Evolutionary conservation across 1,140 invertebrate species (phyloP).

Genomic region (Drosophila pectinifera): DNA sequence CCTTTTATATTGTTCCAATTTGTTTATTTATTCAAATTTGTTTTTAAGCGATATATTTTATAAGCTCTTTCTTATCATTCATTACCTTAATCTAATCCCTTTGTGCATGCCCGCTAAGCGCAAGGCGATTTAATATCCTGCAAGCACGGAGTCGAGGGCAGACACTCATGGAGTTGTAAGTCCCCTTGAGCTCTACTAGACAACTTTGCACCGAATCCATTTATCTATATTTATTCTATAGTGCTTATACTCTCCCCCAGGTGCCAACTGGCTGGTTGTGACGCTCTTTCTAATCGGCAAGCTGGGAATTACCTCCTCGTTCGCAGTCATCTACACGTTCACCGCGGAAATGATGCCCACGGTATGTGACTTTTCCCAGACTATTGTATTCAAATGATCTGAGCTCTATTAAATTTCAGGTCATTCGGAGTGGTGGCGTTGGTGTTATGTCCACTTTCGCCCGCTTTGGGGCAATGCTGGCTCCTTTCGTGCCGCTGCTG

Average conservation of each 20-base stretch:
- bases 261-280: conserved; percentile 85
- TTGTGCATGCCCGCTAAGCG: conserved; percentile 47
- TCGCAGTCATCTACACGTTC: conserved; percentile 87
- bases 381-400: not conserved
- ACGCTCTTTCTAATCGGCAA: conserved; percentile 88
- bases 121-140: conserved; percentile 45
- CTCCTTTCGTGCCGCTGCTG: conserved; percentile 87
- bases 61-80: not conserved
- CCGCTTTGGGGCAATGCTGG: conserved; percentile 87
- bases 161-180: conserved; percentile 16
- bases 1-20: too few relatives aligned
- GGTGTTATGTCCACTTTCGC: conserved; percentile 87
- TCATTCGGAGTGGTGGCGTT: conserved; percentile 86
- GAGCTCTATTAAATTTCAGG: conserved; percentile 29
- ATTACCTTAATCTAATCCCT: not conserved
- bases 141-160: conserved; percentile 25
- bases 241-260: conserved; percentile 48
- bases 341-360: conserved; percentile 89
- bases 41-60: too few relatives aligned
- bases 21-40: too few relatives aligned
- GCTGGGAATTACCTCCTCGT: conserved; percentile 87
- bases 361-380: conserved; percentile 61
- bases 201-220: too few relatives aligned
- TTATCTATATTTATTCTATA: not conserved
- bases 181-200: not conserved